Conservation (phyloP, 2,113 vertebrate species). For the Mesocricetus auratus region DNA sequence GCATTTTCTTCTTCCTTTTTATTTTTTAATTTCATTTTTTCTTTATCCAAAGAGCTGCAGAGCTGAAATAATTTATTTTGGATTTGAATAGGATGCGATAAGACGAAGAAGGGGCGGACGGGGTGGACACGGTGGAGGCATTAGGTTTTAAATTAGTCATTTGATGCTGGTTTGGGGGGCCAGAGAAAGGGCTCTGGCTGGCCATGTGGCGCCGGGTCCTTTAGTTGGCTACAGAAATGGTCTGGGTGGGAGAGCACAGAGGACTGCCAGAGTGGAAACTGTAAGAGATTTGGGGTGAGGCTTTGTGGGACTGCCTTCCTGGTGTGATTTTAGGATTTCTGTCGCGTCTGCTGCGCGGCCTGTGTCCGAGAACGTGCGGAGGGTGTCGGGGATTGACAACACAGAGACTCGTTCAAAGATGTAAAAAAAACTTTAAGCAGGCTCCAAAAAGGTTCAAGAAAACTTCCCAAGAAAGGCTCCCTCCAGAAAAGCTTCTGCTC, state of each 20-base stretch:
- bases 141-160: conserved; percentile 86
- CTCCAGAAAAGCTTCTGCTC: no score
- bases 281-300: neutral
- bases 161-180: conserved; percentile 74
- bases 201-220: conserved; percentile 54
- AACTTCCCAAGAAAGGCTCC: no score
- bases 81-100: conserved; percentile 86
- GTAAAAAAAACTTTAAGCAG: no score
- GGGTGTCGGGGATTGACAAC: no score
- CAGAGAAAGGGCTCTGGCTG: conserved; percentile 69
- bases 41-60: conserved; percentile 81
- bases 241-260: neutral
- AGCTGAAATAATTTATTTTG: conserved; percentile 87
- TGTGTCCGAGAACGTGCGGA: no score
- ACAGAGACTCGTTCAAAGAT: no score
- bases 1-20: conserved; percentile 70
- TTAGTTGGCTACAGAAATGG: neutral
- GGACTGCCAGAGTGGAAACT: no score
- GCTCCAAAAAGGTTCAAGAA: no score
- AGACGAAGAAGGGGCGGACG: conserved; percentile 79
- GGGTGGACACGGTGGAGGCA: conserved; percentile 76
- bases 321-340: neutral
- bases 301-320: neutral
- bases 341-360: no score
- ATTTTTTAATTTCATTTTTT: conserved; percentile 81